Evolutionary conservation across 2,888 invertebrate genomes (phyloP).

Genomic region (Pachycephus smyrnensis): DNA sequence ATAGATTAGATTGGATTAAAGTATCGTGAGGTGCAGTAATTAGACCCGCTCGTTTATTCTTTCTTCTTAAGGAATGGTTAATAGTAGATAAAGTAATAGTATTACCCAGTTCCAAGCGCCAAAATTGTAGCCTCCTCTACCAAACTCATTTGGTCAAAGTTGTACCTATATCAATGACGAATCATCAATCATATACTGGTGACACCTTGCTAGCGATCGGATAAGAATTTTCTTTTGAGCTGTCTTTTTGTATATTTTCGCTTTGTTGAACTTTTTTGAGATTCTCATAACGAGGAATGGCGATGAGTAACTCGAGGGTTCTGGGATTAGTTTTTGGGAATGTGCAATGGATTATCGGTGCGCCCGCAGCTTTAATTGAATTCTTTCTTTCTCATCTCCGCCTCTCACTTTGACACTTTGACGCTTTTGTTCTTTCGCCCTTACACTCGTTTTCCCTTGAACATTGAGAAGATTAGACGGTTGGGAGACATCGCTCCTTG

Average conservation of each 20-base stretch:
- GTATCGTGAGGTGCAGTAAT: background rate
- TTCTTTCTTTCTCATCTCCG: too few species aligned
- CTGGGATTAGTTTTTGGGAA: too few species aligned
- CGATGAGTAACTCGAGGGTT: too few species aligned
- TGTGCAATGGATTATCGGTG: too few species aligned
- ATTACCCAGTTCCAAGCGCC: constrained; percentile 64
- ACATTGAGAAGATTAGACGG: too few species aligned
- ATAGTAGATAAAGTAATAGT: constrained; percentile 32
- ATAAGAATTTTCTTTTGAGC: background rate
- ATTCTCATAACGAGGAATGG: too few species aligned
- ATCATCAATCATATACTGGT: background rate
- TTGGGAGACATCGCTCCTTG: too few species aligned
- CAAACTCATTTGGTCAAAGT: constrained; percentile 60
- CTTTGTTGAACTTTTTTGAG: background rate
- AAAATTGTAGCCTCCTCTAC: constrained; percentile 64
- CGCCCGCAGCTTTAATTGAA: too few species aligned
- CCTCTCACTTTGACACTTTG: too few species aligned
- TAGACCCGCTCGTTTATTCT: constrained; percentile 8
- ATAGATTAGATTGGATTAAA: constrained; percentile 2
- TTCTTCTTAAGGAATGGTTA: constrained; percentile 9
- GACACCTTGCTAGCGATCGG: background rate
- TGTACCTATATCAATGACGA: constrained; percentile 47
- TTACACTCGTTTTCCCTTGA: too few species aligned
- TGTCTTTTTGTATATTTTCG: background rate
- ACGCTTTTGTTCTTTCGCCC: background rate